Conservation (phyloP, 2,888 invertebrate species). For the Callimorpha dominula region DNA sequence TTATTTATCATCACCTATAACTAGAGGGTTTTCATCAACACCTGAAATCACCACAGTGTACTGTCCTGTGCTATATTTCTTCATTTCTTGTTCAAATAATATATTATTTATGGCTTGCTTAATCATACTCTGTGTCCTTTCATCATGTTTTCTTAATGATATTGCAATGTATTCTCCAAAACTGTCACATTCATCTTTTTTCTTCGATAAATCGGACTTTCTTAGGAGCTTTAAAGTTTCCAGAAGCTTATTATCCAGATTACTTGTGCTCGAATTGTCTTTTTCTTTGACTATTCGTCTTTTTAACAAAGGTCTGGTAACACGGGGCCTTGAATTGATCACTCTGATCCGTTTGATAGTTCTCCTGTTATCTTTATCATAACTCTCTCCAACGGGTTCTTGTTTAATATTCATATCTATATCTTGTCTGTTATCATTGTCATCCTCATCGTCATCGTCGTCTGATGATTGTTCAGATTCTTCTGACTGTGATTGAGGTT, state of each 20-base stretch:
- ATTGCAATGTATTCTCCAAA: conserved; percentile 81
- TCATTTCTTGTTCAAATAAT: conserved; percentile 81
- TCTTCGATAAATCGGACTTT: conserved; percentile 62
- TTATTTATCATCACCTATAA: conserved; percentile 59
- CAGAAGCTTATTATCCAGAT: conserved; percentile 58
- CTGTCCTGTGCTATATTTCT: conserved; percentile 67
- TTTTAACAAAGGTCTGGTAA: conserved; percentile 39
- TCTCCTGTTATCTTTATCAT: conserved; percentile 19
- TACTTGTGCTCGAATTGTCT: conserved; percentile 5
- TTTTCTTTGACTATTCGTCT: conserved; percentile 41
- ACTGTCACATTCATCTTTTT: conserved; percentile 80
- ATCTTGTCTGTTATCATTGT: conserved; percentile 43
- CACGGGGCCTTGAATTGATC: conserved; percentile 21
- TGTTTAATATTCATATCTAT: conserved; percentile 62
- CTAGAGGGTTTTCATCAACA: conserved; percentile 71
- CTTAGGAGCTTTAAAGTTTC: conserved; percentile 62
- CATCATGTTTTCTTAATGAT: conserved; percentile 78
- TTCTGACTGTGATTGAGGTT: conserved; percentile 21
- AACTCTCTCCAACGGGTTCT: conserved; percentile 52
- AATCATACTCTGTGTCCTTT: conserved; percentile 78
- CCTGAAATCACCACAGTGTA: conserved; percentile 65
- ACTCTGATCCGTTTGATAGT: conserved; percentile 25
- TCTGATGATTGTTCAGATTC: conserved; percentile 43
- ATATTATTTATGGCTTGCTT: conserved; percentile 83
- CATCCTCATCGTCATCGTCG: conserved; percentile 32